Base-by-base conservation (phyloP, 2,113 vertebrate species). In the Psephotus haematonotus region DNA sequence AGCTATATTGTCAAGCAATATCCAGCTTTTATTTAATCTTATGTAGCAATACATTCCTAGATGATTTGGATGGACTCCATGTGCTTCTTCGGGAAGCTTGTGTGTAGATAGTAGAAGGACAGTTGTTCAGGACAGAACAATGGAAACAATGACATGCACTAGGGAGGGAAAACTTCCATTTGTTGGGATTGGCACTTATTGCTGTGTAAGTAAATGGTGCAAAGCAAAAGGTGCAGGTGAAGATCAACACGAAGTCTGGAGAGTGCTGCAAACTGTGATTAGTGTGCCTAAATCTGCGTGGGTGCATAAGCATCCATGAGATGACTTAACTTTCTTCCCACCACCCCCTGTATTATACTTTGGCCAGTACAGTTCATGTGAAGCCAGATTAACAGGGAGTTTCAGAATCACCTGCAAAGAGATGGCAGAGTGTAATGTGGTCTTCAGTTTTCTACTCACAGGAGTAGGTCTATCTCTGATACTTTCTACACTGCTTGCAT, bases 211-310 rank as follows among this genome's bases (percentile, higher is more conserved):
- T 27, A 79, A 86, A 70, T 7, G 7, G 19, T 29, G 39, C 33
- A 87, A 82, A 75, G 23, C 17, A 82, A 55, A 82, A 72, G 5
- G 9, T 39, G 14, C 22, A 55, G 23, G 8, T n/a, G 18, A 28
- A 68, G 15, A 20, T 79, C 23, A 27, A 8, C 4, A 88, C 65
- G 43, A 5, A 35, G 20, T 10, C 39, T 69, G 20, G 49, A 72
- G 79, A 44, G 37, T 41, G 10, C 22, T 83, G 31, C 13, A 27
- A 69, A 41, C 15, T 41, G 17, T 20, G 53, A 20, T 46, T 63
- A 10, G n/a, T 20, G 14, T 23, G 17, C 22, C 44, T 7, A 11
- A n/a, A 6, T 63, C 37, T 70, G 11, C 41, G 23, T 0, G 0
- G 28, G 7, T 1, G 0, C 13, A 57, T 83, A 9, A 76, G 14